Evolutionary conservation across 2,797 vertebrate genomes (phyloP).

Genomic region (Rallus crepitans): DNA sequence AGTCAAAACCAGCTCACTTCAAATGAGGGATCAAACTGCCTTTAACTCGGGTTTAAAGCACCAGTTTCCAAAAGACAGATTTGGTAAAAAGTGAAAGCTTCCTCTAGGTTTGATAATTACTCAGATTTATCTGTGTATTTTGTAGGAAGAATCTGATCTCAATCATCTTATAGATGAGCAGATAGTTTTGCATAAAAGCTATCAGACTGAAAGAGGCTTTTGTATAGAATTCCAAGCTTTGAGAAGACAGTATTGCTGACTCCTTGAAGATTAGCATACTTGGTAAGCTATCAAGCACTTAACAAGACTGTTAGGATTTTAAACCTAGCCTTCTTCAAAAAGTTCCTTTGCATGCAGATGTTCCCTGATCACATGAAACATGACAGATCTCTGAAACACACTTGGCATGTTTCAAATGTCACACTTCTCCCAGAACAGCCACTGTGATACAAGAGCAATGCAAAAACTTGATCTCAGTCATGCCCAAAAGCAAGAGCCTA

Average conservation of each 20-base stretch:
- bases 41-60: not conserved
- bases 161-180: not conserved
- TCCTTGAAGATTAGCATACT: not conserved
- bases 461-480: not conserved
- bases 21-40: not conserved
- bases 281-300: not conserved
- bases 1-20: not conserved
- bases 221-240: not conserved
- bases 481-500: not conserved
- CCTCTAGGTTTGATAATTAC: not conserved
- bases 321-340: not conserved
- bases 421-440: not conserved
- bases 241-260: not conserved
- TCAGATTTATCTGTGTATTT: not conserved
- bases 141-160: not conserved
- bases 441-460: not conserved
- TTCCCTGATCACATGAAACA: not conserved
- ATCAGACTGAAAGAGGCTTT: not conserved
- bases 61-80: not conserved
- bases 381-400: not conserved
- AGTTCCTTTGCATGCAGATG: not conserved
- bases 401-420: not conserved
- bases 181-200: not conserved
- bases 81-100: not conserved
- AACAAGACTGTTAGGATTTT: not conserved